Evolutionary conservation across 30 jellyfish, hydroid and myxozoan genomes (phyloP).

Genomic region (Clytia hemisphaerica): DNA sequence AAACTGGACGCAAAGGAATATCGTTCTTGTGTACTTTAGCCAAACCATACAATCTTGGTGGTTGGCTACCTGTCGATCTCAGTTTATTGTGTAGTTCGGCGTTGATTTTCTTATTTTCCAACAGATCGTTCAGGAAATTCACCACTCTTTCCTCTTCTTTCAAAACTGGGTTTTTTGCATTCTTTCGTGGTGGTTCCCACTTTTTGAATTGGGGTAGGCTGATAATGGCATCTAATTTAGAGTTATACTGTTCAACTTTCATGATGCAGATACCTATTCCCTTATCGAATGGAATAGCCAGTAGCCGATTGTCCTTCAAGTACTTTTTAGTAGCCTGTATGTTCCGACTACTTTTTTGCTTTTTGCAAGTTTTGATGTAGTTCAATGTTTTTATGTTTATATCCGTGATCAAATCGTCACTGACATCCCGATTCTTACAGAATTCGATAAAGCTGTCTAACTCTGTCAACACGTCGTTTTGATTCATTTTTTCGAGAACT

Average conservation of each 20-base stretch:
- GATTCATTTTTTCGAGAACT: constrained; percentile 14
- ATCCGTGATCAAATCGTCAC: constrained; percentile 26
- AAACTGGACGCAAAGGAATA: no score
- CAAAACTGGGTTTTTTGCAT: no score
- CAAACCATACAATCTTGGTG: constrained; percentile 31
- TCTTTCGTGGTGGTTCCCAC: constrained; percentile 24
- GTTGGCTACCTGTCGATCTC: constrained; percentile 22
- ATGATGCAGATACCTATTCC: constrained; percentile 27
- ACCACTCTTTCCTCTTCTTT: constrained; percentile 21
- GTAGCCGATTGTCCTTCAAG: constrained; percentile 16
- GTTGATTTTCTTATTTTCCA: constrained; percentile 11
- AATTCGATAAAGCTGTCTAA: constrained; percentile 15
- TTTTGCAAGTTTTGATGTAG: constrained; percentile 18
- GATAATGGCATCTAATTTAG: constrained; percentile 13
- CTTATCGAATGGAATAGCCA: constrained; percentile 32
- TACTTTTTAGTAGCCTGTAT: constrained; percentile 7
- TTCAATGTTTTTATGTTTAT: constrained; percentile 8
- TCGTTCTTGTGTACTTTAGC: constrained; percentile 19
- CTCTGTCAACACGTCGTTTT: constrained; percentile 17
- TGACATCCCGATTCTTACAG: constrained; percentile 19
- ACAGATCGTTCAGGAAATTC: constrained; percentile 15
- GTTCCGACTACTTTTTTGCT: constrained; percentile 21
- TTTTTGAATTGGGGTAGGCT: constrained; percentile 25
- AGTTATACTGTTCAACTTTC: constrained; percentile 22
- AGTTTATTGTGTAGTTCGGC: constrained; percentile 5